Evolutionary conservation across 2,888 invertebrate genomes (phyloP), one percentile per base, ranked within the genome.

Genomic region (Bombylius discolor): DNA sequence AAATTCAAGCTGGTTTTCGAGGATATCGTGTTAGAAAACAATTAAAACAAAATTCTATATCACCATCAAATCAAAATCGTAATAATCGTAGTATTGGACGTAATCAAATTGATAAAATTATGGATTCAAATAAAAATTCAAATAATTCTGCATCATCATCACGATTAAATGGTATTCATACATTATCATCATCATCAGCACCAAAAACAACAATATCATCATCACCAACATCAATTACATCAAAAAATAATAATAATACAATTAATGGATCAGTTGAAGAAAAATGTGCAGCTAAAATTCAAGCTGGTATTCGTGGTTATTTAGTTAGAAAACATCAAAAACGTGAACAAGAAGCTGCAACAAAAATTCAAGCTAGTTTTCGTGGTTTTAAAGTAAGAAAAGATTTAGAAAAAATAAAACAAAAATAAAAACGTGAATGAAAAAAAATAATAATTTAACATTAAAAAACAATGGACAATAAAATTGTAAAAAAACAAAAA

Each of bases 1-100:
- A 77, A 64, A 79, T 80, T 53, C 79, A 80, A 67, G 79, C 79
- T 47, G 77, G 77, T 53, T 79, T 79, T 64, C 73, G 79, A 36
- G 79, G 79, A 3, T 79, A 78, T 61, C 72, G 77, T 4, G 77
- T 77, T 11, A 70, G 77, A n/a, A 77, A 77, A 58, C 76, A 76
- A 56, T 61, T 77, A 44, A 69, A 45, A 7, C 45, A 11, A 42
- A 42, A 42, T 36, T 36, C 23, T 23, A 3, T 23, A 36, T 8
- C 34, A 36, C 8, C 8, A 36, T 36, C 34, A 36, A 36, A 8
- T 7, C 5, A 7, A 36, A 5, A 36, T 36, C 34, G 8, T 36
- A 36, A 4, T 36, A 7, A 44, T 44, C 44, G 11, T 4, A 44
- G 5, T 13, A 3, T 7, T 11, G 39, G 39, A 9, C 39, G 39